These are phyloP conservation scores for Sarcophaga subvicina DNA, from an alignment of 2,888 invertebrate species.

Conservation along the genomic window DNA sequence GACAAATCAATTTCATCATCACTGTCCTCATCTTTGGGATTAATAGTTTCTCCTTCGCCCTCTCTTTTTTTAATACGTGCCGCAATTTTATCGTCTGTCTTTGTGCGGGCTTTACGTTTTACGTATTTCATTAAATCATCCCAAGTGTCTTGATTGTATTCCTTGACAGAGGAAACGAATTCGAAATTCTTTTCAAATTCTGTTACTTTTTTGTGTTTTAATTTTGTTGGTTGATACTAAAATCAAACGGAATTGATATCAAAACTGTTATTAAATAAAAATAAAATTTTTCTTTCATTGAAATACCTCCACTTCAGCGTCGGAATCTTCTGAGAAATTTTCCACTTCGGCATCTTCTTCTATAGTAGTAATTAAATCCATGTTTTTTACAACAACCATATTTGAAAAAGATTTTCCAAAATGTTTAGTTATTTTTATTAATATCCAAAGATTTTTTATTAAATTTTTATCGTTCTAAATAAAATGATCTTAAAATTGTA, in stretches of 20 bases:
- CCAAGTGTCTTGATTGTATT: constrained; percentile 92
- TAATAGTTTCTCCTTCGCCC: constrained; percentile 81
- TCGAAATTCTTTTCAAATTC: constrained; percentile 92
- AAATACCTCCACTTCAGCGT: constrained; percentile 89
- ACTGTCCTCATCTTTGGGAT: constrained; percentile 83
- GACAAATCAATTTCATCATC: constrained; percentile 84
- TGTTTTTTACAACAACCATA: constrained; percentile 71
- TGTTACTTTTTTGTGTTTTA: constrained; percentile 86
- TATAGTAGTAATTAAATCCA: constrained; percentile 91
- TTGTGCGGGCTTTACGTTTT: constrained; percentile 89
- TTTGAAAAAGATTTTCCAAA: background rate
- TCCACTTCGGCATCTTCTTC: constrained; percentile 91
- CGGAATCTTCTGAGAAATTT: constrained; percentile 90
- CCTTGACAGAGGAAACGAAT: constrained; percentile 89
- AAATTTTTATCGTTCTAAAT: background rate
- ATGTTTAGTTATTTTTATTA: background rate
- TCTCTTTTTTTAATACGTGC: constrained; percentile 83
- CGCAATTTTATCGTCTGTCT: constrained; percentile 92
- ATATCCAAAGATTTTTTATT: background rate
- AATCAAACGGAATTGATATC: constrained; percentile 6
- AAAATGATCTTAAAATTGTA: background rate
- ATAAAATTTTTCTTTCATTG: background rate
- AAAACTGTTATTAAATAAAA: constrained; percentile 40
- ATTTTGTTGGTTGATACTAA: constrained; percentile 92
- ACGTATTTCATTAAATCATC: constrained; percentile 90